A percentile compares a stretch with the other conserved stretches of the same genome.
Conservation (phyloP, 2,797 vertebrate genomes). For the Cryptoblepharus egeriae region DNA sequence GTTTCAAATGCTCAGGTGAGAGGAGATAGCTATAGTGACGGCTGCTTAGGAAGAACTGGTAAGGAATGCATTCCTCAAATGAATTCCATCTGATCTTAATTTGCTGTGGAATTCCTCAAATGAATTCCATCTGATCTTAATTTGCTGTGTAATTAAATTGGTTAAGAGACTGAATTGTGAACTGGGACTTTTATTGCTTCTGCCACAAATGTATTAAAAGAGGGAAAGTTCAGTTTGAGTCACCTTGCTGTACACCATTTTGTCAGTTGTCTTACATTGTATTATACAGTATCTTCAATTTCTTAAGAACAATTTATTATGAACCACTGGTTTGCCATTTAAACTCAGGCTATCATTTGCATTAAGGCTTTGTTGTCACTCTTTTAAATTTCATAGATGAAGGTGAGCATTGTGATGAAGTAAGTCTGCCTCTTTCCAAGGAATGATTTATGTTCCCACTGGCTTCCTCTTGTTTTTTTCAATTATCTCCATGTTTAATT, state of each 20-base stretch:
- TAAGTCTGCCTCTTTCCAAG: neutral
- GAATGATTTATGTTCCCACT: neutral
- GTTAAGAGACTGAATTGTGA: no score
- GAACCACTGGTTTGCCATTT: neutral
- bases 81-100: neutral
- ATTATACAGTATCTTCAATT: neutral
- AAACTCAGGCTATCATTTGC: no score
- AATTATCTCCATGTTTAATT: constrained; percentile 11
- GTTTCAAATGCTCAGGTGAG: constrained; percentile 93
- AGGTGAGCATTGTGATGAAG: no score
- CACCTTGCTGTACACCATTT: neutral
- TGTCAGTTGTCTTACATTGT: neutral
- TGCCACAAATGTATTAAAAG: neutral
- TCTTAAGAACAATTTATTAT: neutral
- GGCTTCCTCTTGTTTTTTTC: neutral
- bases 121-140: neutral
- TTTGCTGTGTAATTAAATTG: neutral
- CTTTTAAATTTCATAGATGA: neutral
- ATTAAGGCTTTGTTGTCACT: neutral
- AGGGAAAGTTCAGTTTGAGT: neutral
- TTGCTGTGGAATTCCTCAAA: neutral
- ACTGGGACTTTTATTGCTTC: no score
- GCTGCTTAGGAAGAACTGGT: constrained; percentile 90
- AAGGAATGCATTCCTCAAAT: constrained; percentile 31
- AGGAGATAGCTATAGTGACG: constrained; percentile 89